Conservation (phyloP, 2,797 vertebrate genomes). For the Antrozous pallidus region DNA sequence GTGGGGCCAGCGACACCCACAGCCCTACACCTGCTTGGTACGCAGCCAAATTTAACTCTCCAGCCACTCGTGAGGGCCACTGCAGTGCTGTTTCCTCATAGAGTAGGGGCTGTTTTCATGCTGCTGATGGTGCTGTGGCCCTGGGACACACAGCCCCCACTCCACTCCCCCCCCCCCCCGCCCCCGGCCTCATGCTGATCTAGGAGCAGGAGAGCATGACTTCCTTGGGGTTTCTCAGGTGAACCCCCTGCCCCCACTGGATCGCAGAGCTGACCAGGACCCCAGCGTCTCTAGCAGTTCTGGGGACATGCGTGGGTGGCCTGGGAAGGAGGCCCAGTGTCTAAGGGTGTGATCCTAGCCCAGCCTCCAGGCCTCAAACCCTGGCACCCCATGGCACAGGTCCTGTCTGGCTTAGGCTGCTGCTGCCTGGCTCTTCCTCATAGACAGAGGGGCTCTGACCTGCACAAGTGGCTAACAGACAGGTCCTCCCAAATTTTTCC, state of each 20-base stretch:
- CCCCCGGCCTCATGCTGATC: neutral
- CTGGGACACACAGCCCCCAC: neutral
- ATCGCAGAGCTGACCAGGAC: neutral
- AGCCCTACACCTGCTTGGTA: neutral
- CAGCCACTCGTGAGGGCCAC: neutral
- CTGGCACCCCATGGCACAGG: neutral
- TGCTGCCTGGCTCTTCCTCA: neutral
- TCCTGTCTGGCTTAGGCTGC: neutral
- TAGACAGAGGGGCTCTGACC: neutral
- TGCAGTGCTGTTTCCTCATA: neutral
- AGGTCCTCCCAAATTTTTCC: fast-evolving
- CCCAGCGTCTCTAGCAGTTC: neutral
- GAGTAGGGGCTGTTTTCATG: neutral
- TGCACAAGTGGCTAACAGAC: neutral
- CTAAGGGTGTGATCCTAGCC: neutral
- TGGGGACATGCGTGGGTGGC: neutral
- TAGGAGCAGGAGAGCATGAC: neutral
- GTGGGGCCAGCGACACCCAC: neutral
- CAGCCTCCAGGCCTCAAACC: neutral
- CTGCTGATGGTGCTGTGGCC: neutral
- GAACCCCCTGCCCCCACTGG: neutral
- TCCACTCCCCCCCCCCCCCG: too few relatives aligned
- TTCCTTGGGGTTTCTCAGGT: neutral
- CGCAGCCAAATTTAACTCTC: neutral
- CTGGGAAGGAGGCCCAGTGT: neutral